Base-by-base conservation (phyloP, 1,140 invertebrate species). In the Monomorium pharaonis region DNA sequence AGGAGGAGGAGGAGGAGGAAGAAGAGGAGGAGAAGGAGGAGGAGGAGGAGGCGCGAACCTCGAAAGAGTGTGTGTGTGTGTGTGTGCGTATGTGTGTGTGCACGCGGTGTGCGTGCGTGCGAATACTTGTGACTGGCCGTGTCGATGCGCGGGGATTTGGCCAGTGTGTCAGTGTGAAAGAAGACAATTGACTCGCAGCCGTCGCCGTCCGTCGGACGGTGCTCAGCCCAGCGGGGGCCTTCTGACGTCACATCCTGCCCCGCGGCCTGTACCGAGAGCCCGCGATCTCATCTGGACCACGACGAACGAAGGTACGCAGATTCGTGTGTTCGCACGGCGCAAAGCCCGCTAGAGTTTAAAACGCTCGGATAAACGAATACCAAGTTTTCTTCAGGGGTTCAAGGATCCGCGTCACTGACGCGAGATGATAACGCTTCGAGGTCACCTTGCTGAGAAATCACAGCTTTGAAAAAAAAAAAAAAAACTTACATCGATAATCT, bases 221-320 rank as follows among this genome's bases (percentile, higher is more conserved):
- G 86, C 88, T 90, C 92, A 90, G 87, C 92, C 89, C 91, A 89
- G 85, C 92, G 90, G 92, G 90, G 90, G 90, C 89, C 90, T 92
- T 87, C 91, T 93, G 93, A 94, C 94, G 93, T 94, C 94, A 94
- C 92, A 93, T 94, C 94, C 94, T 93, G 93, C 90, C 90, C 88
- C 88, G 67, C 77, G 78, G 78, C 85, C 84, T 78, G 44, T 62
- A 78, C n/a, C 62, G 63, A 87, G 63, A 87, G 88, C 84, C n/a
- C 91, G 91, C 90, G 89, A 90, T 92, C 89, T 93, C 91, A 87
- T 92, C 78, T 92, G 90, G 89, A 91, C 91, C 90, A 86, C 86
- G 87, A 78, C 87, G 87, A 87, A 87, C 88, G 86, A 91, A 91
- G 91, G 89, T 92, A 91, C 91, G 70, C 70, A 85, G 85, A 90